Evolutionary conservation across 2,797 vertebrate genomes (phyloP).

Genomic region (Dipus sagitta): DNA sequence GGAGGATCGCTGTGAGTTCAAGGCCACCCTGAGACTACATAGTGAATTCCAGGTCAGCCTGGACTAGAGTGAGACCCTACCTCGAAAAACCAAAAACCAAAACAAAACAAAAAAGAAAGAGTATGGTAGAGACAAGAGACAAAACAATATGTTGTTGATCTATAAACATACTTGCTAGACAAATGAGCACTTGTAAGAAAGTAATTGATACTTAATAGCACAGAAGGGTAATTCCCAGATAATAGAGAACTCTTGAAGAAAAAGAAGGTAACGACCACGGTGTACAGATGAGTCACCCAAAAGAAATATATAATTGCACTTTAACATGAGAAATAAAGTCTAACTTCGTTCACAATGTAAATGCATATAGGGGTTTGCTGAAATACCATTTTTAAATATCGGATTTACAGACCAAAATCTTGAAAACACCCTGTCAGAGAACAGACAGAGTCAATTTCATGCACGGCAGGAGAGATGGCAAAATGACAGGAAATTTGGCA

Average conservation of each 20-base stretch:
- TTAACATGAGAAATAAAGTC: neutral
- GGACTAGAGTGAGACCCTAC: too few species aligned
- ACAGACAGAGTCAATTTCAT: neutral
- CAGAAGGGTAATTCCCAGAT: neutral
- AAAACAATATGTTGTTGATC: neutral
- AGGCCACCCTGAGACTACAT: too few species aligned
- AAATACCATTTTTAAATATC: neutral
- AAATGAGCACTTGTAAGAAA: neutral
- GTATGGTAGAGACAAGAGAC: neutral
- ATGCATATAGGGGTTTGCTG: neutral
- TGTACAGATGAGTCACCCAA: neutral
- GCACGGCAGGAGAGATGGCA: neutral
- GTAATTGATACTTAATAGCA: neutral
- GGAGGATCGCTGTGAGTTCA: too few species aligned
- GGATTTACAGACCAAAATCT: conserved; percentile 33
- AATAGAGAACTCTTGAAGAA: neutral
- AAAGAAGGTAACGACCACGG: neutral
- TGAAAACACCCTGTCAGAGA: neutral
- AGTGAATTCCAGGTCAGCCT: too few species aligned
- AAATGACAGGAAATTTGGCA: neutral
- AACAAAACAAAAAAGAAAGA: neutral
- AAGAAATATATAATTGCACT: neutral
- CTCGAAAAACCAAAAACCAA: too few species aligned
- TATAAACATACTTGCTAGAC: neutral
- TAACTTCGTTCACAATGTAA: neutral